These are phyloP conservation scores for Nephrocerus scutellatus DNA, from an alignment of 2,888 invertebrate genomes.

Conservation along the genomic window DNA sequence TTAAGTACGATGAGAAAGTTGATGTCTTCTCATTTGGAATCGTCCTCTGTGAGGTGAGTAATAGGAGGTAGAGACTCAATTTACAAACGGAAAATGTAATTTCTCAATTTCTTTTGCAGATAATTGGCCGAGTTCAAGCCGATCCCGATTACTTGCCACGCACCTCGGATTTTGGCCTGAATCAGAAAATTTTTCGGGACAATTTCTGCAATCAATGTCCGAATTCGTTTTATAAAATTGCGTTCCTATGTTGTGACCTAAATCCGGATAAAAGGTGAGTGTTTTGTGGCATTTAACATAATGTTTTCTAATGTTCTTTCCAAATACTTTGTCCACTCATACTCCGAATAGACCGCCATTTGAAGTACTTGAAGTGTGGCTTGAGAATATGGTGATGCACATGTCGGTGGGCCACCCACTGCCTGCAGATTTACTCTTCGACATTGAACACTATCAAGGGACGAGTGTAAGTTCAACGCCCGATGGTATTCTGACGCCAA, in stretches of 20 bases:
- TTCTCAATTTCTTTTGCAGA: slow-evolving; percentile 50
- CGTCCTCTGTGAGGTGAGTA: slow-evolving; percentile 78
- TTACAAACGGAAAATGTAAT: neutral
- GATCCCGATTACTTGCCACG: slow-evolving; percentile 92
- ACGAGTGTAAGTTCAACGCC: slow-evolving; percentile 43
- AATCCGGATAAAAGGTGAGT: slow-evolving; percentile 78
- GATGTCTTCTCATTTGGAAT: slow-evolving; percentile 96
- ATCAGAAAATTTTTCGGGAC: slow-evolving; percentile 76
- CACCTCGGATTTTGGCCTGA: slow-evolving; percentile 85
- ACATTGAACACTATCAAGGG: slow-evolving; percentile 63
- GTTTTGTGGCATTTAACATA: slow-evolving; percentile 4
- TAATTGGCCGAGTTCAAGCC: slow-evolving; percentile 89
- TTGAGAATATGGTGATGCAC: slow-evolving; percentile 70
- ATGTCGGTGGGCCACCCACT: slow-evolving; percentile 57
- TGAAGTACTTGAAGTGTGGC: slow-evolving; percentile 83
- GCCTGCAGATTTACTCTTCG: slow-evolving; percentile 63
- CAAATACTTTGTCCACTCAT: slow-evolving; percentile 1
- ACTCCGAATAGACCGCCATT: slow-evolving; percentile 83
- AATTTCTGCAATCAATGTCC: slow-evolving; percentile 80
- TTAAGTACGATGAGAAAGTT: slow-evolving; percentile 92
- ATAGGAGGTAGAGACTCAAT: neutral
- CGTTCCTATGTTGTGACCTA: slow-evolving; percentile 83
- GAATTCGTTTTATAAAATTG: slow-evolving; percentile 78
- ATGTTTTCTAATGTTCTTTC: neutral
- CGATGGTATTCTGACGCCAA: slow-evolving; percentile 44